Evolutionary conservation across 2,113 vertebrate genomes (phyloP).

Genomic region (Phylloscopus trochiloides): DNA sequence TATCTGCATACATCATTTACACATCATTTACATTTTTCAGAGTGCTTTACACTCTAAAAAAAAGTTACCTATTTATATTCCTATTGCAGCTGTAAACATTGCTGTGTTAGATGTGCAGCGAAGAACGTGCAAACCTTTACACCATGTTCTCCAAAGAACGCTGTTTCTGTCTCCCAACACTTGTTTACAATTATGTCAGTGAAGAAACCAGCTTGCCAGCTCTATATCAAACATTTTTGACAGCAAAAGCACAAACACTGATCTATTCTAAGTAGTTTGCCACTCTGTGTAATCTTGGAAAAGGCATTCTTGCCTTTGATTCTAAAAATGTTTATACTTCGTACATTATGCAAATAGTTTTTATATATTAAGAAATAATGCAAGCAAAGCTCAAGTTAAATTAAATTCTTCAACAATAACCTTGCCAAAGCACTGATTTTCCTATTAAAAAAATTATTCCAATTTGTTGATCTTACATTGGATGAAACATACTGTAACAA

Average conservation of each 20-base stretch:
- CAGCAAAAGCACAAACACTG: slow-evolving; percentile 64
- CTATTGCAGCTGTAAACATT: not conserved
- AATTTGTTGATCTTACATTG: slow-evolving; percentile 87
- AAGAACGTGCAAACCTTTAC: not conserved
- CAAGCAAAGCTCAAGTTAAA: slow-evolving; percentile 77
- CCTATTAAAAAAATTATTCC: slow-evolving; percentile 84
- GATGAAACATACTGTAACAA: slow-evolving; percentile 85
- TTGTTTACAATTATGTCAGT: slow-evolving; percentile 50
- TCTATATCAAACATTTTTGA: slow-evolving; percentile 60
- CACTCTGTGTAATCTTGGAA: slow-evolving; percentile 60
- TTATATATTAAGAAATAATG: slow-evolving; percentile 79
- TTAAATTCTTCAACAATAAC: slow-evolving; percentile 77
- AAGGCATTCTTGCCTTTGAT: slow-evolving; percentile 69
- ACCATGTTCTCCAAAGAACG: not conserved
- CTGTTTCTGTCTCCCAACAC: slow-evolving; percentile 34
- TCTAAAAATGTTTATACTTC: slow-evolving; percentile 74
- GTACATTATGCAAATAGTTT: slow-evolving; percentile 81
- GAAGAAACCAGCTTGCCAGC: slow-evolving; percentile 46
- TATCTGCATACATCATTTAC: not conserved
- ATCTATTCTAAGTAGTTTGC: slow-evolving; percentile 51
- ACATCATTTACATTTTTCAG: not conserved
- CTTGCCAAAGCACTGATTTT: slow-evolving; percentile 84
- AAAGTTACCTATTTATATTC: not conserved
- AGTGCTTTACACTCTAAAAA: not conserved
- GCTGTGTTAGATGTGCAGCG: not conserved